Evolutionary conservation across 2,888 invertebrate species (phyloP).

Genomic region (Neoaliturus tenellus): DNA sequence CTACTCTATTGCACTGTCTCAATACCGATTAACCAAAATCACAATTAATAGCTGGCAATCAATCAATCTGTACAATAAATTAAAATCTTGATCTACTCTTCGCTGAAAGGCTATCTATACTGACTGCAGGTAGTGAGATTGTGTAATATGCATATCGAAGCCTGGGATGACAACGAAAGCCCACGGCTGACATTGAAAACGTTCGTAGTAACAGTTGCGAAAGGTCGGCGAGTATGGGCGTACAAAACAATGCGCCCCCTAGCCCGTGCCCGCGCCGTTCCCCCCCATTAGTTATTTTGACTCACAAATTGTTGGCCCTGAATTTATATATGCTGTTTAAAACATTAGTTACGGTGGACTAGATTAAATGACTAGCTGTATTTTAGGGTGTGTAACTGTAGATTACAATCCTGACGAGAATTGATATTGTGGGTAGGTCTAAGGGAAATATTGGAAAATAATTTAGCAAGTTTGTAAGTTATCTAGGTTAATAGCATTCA

Average conservation of each 20-base stretch:
- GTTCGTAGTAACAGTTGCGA: constrained; percentile 38
- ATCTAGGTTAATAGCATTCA: no score
- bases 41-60: no score
- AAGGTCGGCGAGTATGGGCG: constrained; percentile 42
- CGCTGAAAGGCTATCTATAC: no score
- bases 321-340: not conserved
- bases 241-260: constrained; percentile 31
- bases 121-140: not conserved
- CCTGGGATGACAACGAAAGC: not conserved
- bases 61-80: no score
- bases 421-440: no score
- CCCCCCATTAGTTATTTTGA: constrained; percentile 36
- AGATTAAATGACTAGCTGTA: not conserved
- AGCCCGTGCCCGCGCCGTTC: constrained; percentile 13
- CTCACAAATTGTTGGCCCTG: constrained; percentile 17
- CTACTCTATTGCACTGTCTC: no score
- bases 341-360: not conserved
- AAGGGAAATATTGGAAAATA: no score
- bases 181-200: constrained; percentile 36
- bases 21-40: no score
- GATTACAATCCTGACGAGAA: no score
- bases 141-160: not conserved
- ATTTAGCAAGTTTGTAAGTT: no score
- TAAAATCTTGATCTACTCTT: no score
- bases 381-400: not conserved